A percentile compares a stretch with the other conserved stretches of the same genome.
phyloP scores from a whole-genome alignment of 2,888 invertebrate genomes.

The Idaea dimidiata region DNA sequence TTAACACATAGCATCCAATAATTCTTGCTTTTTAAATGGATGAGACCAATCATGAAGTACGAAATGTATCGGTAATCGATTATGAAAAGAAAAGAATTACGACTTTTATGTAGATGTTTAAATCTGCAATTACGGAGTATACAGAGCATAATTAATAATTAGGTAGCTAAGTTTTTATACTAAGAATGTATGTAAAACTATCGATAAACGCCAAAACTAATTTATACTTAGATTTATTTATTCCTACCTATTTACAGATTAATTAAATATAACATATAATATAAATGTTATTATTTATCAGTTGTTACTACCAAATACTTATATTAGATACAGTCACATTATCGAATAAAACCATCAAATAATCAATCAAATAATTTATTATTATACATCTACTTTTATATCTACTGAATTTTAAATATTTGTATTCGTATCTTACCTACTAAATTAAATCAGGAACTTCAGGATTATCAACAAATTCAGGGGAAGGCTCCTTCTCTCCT shows the following conservation, averaged over 20 bases:
- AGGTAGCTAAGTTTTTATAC: neutral
- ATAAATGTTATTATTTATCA: neutral
- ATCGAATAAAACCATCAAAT: neutral
- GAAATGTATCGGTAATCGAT: too few relatives aligned
- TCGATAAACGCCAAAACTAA: neutral
- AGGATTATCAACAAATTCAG: conserved; percentile 78
- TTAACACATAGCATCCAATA: too few relatives aligned
- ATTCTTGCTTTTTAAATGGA: too few relatives aligned
- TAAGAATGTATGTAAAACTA: neutral
- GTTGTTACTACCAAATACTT: neutral
- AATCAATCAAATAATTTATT: neutral
- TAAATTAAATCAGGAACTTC: conserved; percentile 84
- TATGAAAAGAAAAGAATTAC: too few relatives aligned
- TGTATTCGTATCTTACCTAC: neutral
- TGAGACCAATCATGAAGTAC: too few relatives aligned
- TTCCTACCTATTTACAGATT: neutral
- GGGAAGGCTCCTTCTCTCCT: conserved; percentile 59
- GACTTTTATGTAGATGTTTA: too few relatives aligned
- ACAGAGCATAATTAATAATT: too few relatives aligned
- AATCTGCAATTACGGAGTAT: neutral
- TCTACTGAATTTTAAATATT: neutral
- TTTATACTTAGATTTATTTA: neutral
- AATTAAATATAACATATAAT: neutral
- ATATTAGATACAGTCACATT: neutral
- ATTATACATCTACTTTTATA: neutral